Conservation (phyloP, 2,888 invertebrate species). For the Caenorhabditis sp. region DNA sequence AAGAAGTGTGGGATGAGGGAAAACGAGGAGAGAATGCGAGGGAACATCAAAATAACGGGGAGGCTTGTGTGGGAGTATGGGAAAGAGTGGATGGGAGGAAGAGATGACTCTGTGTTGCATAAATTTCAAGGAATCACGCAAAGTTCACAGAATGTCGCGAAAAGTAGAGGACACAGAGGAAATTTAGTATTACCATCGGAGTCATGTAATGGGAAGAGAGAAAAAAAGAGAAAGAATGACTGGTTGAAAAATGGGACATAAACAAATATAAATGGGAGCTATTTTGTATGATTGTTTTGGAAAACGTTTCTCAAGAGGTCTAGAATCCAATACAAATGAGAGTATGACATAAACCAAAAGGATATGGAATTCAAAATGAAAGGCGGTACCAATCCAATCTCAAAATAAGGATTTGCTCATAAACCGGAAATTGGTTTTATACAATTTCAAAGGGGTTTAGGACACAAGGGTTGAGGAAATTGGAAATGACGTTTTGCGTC, state of each 20-base stretch:
- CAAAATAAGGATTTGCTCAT: not conserved
- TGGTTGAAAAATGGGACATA: slow-evolving; percentile 20
- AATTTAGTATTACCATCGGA: not conserved
- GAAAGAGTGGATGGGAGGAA: slow-evolving; percentile 19
- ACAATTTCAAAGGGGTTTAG: not conserved
- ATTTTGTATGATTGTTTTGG: slow-evolving; percentile 3
- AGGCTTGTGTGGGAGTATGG: not conserved
- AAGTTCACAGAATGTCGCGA: slow-evolving; percentile 9
- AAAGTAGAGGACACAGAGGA: not conserved
- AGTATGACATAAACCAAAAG: not conserved
- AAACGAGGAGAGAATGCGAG: not conserved
- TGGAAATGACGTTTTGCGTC: too few relatives aligned
- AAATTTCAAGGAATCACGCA: slow-evolving; percentile 48
- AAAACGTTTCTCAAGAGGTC: not conserved
- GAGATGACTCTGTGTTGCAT: slow-evolving; percentile 20
- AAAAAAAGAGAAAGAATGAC: not conserved
- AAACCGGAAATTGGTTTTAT: slow-evolving; percentile 16
- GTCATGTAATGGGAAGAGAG: not conserved
- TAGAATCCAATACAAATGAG: not conserved
- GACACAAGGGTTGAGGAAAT: not conserved
- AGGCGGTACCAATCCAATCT: not conserved
- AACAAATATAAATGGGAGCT: slow-evolving; percentile 21
- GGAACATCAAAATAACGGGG: slow-evolving; percentile 43
- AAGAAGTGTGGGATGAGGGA: slow-evolving; percentile 8
- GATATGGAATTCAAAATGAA: not conserved